phyloP scores from a whole-genome alignment of 2,797 vertebrate species.

The Potorous gilbertii region DNA sequence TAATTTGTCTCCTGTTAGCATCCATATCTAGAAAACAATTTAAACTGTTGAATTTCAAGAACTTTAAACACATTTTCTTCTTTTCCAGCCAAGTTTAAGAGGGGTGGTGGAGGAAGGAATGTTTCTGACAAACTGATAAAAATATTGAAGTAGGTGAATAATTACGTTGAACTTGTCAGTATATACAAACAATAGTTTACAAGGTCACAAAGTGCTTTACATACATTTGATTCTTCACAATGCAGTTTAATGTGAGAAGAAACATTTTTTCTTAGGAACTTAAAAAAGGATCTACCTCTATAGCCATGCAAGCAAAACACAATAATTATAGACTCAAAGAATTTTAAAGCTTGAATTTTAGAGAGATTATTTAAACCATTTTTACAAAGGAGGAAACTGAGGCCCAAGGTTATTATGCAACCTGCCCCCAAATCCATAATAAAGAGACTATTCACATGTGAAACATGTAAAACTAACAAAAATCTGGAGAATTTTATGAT shows the following conservation, averaged over 20 bases:
- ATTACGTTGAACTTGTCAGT: background rate
- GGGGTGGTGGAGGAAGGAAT: background rate
- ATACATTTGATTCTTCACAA: background rate
- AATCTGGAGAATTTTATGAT: background rate
- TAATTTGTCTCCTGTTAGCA: slow-evolving; percentile 98
- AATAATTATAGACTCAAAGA: background rate
- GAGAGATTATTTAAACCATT: background rate
- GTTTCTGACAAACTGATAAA: background rate
- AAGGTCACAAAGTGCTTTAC: background rate
- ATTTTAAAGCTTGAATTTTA: background rate
- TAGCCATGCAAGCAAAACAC: background rate
- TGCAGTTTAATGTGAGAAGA: background rate
- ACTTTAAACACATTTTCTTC: rapidly evolving
- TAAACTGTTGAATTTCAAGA: background rate
- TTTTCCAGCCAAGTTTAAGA: background rate
- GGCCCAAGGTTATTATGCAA: background rate
- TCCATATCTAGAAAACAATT: slow-evolving; percentile 92
- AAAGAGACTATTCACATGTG: background rate
- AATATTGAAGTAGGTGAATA: rapidly evolving
- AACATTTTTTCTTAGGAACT: background rate
- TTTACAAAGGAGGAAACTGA: background rate
- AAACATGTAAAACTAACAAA: background rate
- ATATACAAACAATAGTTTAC: background rate
- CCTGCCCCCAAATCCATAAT: background rate
- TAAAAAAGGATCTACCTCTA: background rate